Conservation (phyloP, 2,888 invertebrate species). For the Glyphotaelius pellucidus region DNA sequence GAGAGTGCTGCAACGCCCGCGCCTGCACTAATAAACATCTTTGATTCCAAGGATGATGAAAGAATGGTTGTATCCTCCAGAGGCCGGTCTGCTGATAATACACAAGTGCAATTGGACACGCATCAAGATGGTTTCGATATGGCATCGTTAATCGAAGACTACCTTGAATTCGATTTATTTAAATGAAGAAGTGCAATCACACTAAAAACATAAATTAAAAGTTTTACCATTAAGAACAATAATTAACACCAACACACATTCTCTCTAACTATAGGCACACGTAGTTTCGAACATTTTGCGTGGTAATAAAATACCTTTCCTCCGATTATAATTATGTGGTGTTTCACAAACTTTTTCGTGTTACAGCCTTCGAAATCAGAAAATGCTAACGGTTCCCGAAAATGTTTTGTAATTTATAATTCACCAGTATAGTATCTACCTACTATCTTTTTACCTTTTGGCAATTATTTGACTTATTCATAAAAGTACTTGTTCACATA, state of each 20-base stretch:
- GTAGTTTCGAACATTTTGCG: too few species aligned
- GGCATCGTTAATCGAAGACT: background rate
- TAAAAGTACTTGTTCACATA: too few species aligned
- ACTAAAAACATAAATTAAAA: background rate
- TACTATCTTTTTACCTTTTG: too few species aligned
- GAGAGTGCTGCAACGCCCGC: background rate
- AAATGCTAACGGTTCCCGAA: too few species aligned
- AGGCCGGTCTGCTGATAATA: background rate
- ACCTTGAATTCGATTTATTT: constrained; percentile 26
- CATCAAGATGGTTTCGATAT: background rate
- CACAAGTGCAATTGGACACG: background rate
- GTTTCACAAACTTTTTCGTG: too few species aligned
- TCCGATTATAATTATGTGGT: too few species aligned
- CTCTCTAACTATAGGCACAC: background rate
- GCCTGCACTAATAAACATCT: background rate
- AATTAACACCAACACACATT: background rate
- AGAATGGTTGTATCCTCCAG: background rate
- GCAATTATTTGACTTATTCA: too few species aligned
- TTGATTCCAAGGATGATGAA: background rate
- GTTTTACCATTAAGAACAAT: background rate
- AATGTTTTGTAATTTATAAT: too few species aligned
- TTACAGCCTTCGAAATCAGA: too few species aligned
- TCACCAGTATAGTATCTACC: too few species aligned
- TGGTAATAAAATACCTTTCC: too few species aligned
- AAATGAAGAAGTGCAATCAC: background rate